Evolutionary conservation across 2,113 vertebrate species (phyloP), one percentile per base, ranked within the genome.

Genomic region (Tursiops truncatus): DNA sequence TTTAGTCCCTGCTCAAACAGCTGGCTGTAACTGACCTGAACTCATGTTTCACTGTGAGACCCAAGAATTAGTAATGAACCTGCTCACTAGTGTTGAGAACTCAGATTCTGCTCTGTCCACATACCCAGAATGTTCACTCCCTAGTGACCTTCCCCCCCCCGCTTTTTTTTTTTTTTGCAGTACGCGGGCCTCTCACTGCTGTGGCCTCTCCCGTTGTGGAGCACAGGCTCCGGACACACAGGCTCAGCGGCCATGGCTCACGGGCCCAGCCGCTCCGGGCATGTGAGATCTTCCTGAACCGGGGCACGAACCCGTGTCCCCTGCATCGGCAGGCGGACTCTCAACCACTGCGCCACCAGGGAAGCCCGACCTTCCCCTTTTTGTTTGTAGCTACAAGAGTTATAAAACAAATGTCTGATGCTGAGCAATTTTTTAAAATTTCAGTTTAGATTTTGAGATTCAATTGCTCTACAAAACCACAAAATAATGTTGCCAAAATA

Each of bases 371-470:
- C 56, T 73, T 74, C 41, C 80, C 33, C 53, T 81, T 38, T 88
- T 95, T 44, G 47, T 74, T 94, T 82, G 70, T 58, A 90, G 94
- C 96, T 90, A 47, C 53, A 50, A 36, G 20, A 73, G 25, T 47
- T 84, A 41, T 74, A 65, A 84, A 93, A 56, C 70, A 70, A 76
- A 95, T 47, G 50, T 58, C 70, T 81, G 28, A 25, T 60, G 26
- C 33, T 94, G 17, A 85, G 14, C 65, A 91, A 70, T 53, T 13
- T 18, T 33, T 41, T 36, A 0, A 2, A 56, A 21, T 79, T 56
- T 73, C 62, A 41, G 58, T 67, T 83, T 89, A 90, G 38, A 88
- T 88, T 92, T 93, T 50, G 5, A 93, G 94, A 79, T 83, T 83
- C 36, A 90, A 17, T 60, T 77, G 20, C 91, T 89, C 73, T 70